These are phyloP conservation scores for Dolomedes plantarius DNA, from an alignment of 2,888 invertebrate genomes.

Conservation along the genomic window DNA sequence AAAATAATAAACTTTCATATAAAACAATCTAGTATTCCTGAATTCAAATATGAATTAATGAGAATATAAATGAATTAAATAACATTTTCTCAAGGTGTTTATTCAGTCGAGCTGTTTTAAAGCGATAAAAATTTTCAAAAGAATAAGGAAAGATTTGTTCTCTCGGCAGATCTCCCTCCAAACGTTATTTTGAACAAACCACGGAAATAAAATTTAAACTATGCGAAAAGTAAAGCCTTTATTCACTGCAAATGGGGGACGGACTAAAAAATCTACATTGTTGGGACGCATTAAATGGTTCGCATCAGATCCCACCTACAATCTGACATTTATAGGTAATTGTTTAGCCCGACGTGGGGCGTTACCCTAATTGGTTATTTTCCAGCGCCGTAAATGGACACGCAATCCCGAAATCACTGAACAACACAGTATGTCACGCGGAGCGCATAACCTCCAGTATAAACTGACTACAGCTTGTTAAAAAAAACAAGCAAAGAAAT, in stretches of 20 bases:
- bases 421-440: neutral
- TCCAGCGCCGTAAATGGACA: neutral
- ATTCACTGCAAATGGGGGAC: neutral
- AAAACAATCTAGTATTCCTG: too few species aligned
- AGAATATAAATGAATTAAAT: too few species aligned
- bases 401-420: neutral
- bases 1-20: too few species aligned
- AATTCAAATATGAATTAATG: too few species aligned
- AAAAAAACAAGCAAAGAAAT: too few species aligned
- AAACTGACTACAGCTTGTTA: too few species aligned
- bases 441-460: neutral
- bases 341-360: neutral
- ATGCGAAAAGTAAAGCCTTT: neutral
- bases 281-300: neutral
- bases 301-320: neutral
- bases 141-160: too few species aligned
- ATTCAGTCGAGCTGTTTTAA: too few species aligned
- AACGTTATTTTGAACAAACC: too few species aligned
- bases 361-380: neutral
- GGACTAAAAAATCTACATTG: neutral
- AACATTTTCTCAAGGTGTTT: too few species aligned
- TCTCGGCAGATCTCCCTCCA: too few species aligned
- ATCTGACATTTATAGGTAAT: constrained; percentile 3
- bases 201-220: neutral
- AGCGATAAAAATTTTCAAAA: too few species aligned